Conservation (phyloP, 2,113 vertebrate species). For the Nansenia antarctica region DNA sequence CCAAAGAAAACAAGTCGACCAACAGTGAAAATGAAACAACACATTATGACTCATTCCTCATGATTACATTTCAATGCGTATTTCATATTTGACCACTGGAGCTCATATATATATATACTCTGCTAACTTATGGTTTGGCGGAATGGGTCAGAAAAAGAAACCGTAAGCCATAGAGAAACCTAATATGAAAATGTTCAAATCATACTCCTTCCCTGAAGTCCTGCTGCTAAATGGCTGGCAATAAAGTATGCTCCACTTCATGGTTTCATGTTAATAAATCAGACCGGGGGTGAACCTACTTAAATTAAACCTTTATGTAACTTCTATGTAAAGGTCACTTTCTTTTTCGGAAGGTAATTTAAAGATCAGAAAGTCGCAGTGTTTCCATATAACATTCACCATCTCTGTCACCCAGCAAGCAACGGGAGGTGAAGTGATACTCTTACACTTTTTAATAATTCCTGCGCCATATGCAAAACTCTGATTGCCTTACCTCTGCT, state of each 20-base stretch:
- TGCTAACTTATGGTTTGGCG: constrained; percentile 27
- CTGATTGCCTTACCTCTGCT: constrained; percentile 39
- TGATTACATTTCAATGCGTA: constrained; percentile 60
- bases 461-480: constrained; percentile 45
- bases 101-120: constrained; percentile 35
- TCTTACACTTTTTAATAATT: constrained; percentile 72
- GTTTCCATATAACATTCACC: constrained; percentile 68
- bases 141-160: constrained; percentile 32
- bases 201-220: constrained; percentile 29
- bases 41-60: constrained; percentile 55
- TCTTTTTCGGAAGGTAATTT: constrained; percentile 71
- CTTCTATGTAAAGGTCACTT: constrained; percentile 76
- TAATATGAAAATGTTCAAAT: constrained; percentile 16
- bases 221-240: constrained; percentile 37
- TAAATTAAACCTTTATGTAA: constrained; percentile 77
- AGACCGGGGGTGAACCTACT: constrained; percentile 62
- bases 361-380: constrained; percentile 73
- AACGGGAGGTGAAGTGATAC: constrained; percentile 57
- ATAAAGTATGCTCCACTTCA: constrained; percentile 60
- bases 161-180: constrained; percentile 23
- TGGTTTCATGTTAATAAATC: constrained; percentile 72
- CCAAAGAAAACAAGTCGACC: constrained; percentile 56
- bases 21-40: constrained; percentile 48
- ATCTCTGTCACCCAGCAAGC: constrained; percentile 34
- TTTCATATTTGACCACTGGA: constrained; percentile 46